A percentile compares a stretch with the other conserved stretches of the same genome.
These are phyloP conservation scores for Mycetomoellerius zeteki DNA, from an alignment of 1,140 invertebrate genomes.

Conservation along the genomic window DNA sequence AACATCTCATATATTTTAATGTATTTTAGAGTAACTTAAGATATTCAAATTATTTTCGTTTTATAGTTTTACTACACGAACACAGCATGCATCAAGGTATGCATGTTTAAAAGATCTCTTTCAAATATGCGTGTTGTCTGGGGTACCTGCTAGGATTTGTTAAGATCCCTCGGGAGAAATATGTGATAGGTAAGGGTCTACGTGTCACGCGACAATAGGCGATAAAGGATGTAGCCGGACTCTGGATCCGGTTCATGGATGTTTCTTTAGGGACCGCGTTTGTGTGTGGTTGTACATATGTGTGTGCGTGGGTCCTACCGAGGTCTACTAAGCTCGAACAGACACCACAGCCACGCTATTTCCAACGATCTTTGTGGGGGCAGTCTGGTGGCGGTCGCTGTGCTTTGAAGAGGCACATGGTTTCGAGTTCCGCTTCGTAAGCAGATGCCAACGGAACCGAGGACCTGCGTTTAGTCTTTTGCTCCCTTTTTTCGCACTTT, in stretches of 20 bases:
- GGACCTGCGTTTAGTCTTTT: background rate
- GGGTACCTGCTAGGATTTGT: background rate
- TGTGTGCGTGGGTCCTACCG: constrained; percentile 42
- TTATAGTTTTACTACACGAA: no score
- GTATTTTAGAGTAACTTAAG: background rate
- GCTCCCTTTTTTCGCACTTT: constrained; percentile 21
- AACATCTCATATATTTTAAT: background rate
- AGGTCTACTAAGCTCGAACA: constrained; percentile 39
- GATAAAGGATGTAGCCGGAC: constrained; percentile 39
- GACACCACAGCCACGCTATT: constrained; percentile 69
- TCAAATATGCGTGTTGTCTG: no score
- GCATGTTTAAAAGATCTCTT: no score
- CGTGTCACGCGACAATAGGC: constrained; percentile 10
- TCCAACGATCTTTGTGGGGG: constrained; percentile 76
- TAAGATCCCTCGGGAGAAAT: background rate
- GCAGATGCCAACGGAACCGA: constrained; percentile 55
- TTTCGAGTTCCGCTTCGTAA: constrained; percentile 69
- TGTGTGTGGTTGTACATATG: background rate
- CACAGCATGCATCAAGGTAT: no score
- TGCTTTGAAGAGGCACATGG: constrained; percentile 73
- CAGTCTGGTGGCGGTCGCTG: constrained; percentile 61
- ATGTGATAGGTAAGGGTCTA: background rate
- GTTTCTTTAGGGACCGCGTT: constrained; percentile 19
- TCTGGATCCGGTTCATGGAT: constrained; percentile 42
- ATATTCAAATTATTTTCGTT: background rate